Base-by-base conservation (phyloP, 1,140 invertebrate species). In the Helicoverpa armigera region DNA sequence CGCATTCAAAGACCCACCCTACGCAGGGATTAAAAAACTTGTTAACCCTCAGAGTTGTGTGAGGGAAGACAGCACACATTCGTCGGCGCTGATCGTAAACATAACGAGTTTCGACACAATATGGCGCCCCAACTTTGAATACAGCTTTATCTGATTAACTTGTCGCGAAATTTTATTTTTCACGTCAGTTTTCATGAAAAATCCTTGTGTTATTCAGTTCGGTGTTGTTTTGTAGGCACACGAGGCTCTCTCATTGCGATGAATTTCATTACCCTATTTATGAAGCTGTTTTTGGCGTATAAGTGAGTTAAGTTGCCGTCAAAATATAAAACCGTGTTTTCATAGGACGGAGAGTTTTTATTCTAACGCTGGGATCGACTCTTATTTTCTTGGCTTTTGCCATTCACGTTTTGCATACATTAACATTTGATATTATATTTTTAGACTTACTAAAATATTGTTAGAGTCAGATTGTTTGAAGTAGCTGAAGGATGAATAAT, bases 51-150 rank as follows among this genome's bases (percentile, higher is more conserved):
- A 51, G 31, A 10, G 69, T 29, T 11, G 69, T 13, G 48, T 16
- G 18, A 53, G 13, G 23, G 50, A 65, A 48, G 69, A 72, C 54
- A 72, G 54, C 72, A 60, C 72, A 74, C 72, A 60, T 74, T 74
- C 72, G 72, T 10, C 13, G 72, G 53, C 48, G 29, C 72, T 18
- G 72, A 56, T 74, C 72, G 72, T 74, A 74, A 74, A 74, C 58
- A 60, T 74, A 74, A 74, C 72, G 72, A 74, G 72, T 74, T 74
- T 74, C 72, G 53, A 60, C 72, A 60, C 72, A 74, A 74, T 60
- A 74, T 51, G 72, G 54, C 50, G 69, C 43, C 54, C 14, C 23
- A 74, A 74, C 72, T 74, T 74, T 74, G 72, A 74, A 56, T 58
- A 35, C 54, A 29, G 72, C 35, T 58, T 74, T 60, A 74, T 74